Evolutionary conservation across 2,113 vertebrate species (phyloP).

Genomic region (Beaufortia kweichowensis): DNA sequence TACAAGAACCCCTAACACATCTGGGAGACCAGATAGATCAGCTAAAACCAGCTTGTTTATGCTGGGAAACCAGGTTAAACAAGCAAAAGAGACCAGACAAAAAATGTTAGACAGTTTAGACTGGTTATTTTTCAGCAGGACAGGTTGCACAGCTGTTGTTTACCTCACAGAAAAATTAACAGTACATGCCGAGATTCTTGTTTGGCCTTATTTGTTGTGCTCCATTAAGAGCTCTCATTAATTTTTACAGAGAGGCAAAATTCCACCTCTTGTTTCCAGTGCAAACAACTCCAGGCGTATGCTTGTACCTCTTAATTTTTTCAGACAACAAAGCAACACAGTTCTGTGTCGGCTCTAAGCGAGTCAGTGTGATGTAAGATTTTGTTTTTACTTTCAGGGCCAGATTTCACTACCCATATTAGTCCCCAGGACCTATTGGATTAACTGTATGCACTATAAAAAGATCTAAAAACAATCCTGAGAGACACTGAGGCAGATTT

Average conservation of each 20-base stretch:
- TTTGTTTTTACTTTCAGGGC: neutral
- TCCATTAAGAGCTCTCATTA: neutral
- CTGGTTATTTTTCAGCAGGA: too few relatives aligned
- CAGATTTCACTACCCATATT: conserved; percentile 33
- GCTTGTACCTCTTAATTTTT: conserved; percentile 26
- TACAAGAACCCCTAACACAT: too few relatives aligned
- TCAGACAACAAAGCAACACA: conserved; percentile 10
- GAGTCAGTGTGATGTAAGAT: conserved; percentile 12
- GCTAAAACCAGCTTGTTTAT: too few relatives aligned
- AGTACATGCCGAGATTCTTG: neutral
- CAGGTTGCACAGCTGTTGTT: conserved; percentile 18
- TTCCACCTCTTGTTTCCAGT: neutral
- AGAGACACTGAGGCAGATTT: neutral
- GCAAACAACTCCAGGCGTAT: conserved; percentile 18
- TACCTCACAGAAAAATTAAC: neutral
- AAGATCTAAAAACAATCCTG: conserved; percentile 10
- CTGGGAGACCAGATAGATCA: too few relatives aligned
- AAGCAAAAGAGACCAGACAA: too few relatives aligned
- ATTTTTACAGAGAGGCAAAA: conserved; percentile 8
- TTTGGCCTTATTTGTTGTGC: neutral
- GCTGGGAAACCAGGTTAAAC: too few relatives aligned
- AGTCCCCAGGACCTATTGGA: neutral
- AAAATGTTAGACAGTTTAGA: too few relatives aligned
- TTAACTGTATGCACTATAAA: conserved; percentile 14
- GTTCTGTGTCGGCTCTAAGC: neutral